Evolutionary conservation across 2,888 invertebrate species (phyloP), one percentile per base, ranked within the genome.

Genomic region (Dendrolimus pini): DNA sequence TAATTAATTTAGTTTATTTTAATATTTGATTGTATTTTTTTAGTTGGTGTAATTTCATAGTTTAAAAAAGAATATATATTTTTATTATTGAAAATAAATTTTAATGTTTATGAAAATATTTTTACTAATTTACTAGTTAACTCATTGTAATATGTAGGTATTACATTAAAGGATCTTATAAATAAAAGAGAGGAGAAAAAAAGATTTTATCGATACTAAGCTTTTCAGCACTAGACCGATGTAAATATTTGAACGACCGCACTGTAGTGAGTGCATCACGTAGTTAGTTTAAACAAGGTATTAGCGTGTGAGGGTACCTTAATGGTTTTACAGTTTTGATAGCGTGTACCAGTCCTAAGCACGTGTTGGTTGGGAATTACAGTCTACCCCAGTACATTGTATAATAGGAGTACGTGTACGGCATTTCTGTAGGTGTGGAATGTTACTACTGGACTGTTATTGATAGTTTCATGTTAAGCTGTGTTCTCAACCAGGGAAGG

Each of bases 211-310:
- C 47, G 47, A 47, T 47, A 47, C 30, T 30, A 12, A 1, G 10
- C 12, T 7, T 47, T 47, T 41, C 55, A 9, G n/a, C 53, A 41
- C n/a, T 30, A 7, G 41, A 52, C 13, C 52, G 53, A 53, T 55
- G 58, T 58, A 58, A 58, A 58, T 55, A 58, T 58, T 58, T 58
- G 55, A 52, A 53, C 55, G 30, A 42, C 58, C 55, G 53, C 55
- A 53, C 55, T 13, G 55, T 13, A 41, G 30, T 52, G 13, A 52
- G 42, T 52, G 55, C 56, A 56, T n/a, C 41, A 18, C 53, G n/a
- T 12, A 41, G 41, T 53, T 56, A 41, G 56, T 53, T 56, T 56
- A 56, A 41, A 56, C 53, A 53, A 53, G 41, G 13, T 42, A 56
- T 56, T 56, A 56, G 53, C 56, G 41, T 47, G 47, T 47, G 47